Evolutionary conservation across 1,140 invertebrate genomes (phyloP).

Genomic region (Cherax quadricarinatus): DNA sequence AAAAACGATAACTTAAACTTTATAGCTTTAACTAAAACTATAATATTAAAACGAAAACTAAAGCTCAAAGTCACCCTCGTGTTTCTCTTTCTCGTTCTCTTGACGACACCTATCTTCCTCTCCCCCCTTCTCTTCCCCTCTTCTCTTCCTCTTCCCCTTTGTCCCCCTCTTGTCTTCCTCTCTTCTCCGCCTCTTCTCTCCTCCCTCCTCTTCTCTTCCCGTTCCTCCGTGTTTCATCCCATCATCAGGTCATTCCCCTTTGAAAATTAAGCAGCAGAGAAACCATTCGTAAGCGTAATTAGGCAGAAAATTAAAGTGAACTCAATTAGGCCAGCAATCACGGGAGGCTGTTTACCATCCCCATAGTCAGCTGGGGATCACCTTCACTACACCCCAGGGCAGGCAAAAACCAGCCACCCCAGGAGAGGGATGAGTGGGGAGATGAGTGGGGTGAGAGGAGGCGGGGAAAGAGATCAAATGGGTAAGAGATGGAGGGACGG

Average conservation of each 20-base stretch:
- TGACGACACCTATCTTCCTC: too few relatives aligned
- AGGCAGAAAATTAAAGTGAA: constrained; percentile 40
- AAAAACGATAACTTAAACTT: too few relatives aligned
- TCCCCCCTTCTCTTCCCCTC: neutral
- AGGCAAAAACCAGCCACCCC: neutral
- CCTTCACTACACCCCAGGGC: too few relatives aligned
- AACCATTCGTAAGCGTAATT: constrained; percentile 34
- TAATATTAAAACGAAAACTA: too few relatives aligned
- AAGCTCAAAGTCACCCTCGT: too few relatives aligned
- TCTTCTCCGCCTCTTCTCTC: neutral
- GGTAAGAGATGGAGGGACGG: neutral
- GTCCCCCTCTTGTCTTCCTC: neutral
- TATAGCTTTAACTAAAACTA: too few relatives aligned
- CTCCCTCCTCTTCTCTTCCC: neutral
- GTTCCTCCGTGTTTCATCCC: neutral
- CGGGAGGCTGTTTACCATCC: constrained; percentile 14
- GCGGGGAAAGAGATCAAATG: too few relatives aligned
- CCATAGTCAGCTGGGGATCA: neutral
- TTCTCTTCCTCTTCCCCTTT: neutral
- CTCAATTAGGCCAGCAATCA: constrained; percentile 28
- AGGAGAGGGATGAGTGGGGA: too few relatives aligned
- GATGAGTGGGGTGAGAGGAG: too few relatives aligned
- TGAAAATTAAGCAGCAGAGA: constrained; percentile 34
- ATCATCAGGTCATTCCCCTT: constrained; percentile 34
- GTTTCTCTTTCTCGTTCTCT: too few relatives aligned